Evolutionary conservation across 1,140 invertebrate species (phyloP).

Genomic region (Trissolcus basalis): DNA sequence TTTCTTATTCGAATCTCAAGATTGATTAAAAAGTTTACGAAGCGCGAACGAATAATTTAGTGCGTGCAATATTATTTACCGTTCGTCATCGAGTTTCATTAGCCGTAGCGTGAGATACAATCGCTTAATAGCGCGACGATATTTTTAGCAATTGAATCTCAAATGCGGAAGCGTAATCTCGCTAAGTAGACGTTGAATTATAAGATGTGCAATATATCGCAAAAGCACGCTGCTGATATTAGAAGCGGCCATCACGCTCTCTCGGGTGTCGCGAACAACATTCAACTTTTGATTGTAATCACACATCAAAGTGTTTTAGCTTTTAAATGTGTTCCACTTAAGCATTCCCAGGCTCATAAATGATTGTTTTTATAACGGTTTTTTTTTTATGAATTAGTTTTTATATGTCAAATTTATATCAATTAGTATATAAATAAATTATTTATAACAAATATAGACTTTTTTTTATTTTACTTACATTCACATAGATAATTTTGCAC

Average conservation of each 20-base stretch:
- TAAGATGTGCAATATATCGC: slow-evolving; percentile 19
- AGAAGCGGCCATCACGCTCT: slow-evolving; percentile 2
- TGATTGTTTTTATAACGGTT: too few relatives aligned
- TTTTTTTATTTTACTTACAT: too few relatives aligned
- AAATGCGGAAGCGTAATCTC: slow-evolving; percentile 34
- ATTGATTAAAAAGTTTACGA: slow-evolving; percentile 34
- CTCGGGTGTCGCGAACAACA: slow-evolving; percentile 11
- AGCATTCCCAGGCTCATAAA: too few relatives aligned
- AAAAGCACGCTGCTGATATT: slow-evolving; percentile 24
- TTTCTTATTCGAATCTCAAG: neutral
- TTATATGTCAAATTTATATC: too few relatives aligned
- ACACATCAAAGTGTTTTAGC: slow-evolving; percentile 14
- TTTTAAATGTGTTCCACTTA: too few relatives aligned
- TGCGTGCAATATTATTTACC: slow-evolving; percentile 18
- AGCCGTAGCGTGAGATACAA: slow-evolving; percentile 32
- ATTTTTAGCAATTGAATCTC: slow-evolving; percentile 52
- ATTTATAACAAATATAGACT: too few relatives aligned
- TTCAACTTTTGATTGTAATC: slow-evolving; percentile 22
- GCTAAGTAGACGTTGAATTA: slow-evolving; percentile 48
- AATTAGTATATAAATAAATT: too few relatives aligned
- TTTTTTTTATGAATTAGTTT: too few relatives aligned
- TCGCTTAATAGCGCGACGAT: slow-evolving; percentile 31
- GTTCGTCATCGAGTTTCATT: slow-evolving; percentile 43
- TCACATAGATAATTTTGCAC: too few relatives aligned
- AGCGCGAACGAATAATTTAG: slow-evolving; percentile 21